Conservation (phyloP, 1,140 invertebrate genomes). For the Halesus radiatus region DNA sequence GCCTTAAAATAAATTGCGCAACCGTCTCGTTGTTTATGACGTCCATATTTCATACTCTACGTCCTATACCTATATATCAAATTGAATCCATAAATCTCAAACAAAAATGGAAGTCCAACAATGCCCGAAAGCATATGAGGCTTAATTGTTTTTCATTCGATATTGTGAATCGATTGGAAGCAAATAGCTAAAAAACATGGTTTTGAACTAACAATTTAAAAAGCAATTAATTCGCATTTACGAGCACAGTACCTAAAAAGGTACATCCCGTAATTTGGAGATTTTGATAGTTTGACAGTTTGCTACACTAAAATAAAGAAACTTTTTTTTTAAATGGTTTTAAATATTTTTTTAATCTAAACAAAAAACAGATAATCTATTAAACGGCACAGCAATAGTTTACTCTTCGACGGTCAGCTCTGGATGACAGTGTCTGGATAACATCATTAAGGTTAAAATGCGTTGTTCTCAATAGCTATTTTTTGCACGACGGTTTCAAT, state of each 20-base stretch:
- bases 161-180: neutral
- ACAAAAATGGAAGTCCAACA: slow-evolving; percentile 18
- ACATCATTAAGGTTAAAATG: too few relatives aligned
- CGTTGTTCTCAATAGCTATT: too few relatives aligned
- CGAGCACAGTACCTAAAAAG: neutral
- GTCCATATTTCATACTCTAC: slow-evolving; percentile 41
- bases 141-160: slow-evolving; percentile 27
- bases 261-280: neutral
- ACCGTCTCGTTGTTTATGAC: slow-evolving; percentile 42
- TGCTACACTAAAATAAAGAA: neutral
- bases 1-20: slow-evolving; percentile 42
- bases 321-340: too few relatives aligned
- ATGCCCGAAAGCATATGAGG: slow-evolving; percentile 23
- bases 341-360: too few relatives aligned
- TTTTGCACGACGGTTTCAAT: too few relatives aligned
- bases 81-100: slow-evolving; percentile 48
- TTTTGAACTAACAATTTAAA: too few relatives aligned
- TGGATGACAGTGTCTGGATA: too few relatives aligned
- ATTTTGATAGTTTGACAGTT: neutral
- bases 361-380: too few relatives aligned
- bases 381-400: too few relatives aligned
- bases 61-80: slow-evolving; percentile 34
- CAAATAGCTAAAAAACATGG: neutral
- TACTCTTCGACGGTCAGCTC: too few relatives aligned
- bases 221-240: neutral